Conservation (phyloP, 1,140 invertebrate genomes). For the Nylanderia fulva region DNA sequence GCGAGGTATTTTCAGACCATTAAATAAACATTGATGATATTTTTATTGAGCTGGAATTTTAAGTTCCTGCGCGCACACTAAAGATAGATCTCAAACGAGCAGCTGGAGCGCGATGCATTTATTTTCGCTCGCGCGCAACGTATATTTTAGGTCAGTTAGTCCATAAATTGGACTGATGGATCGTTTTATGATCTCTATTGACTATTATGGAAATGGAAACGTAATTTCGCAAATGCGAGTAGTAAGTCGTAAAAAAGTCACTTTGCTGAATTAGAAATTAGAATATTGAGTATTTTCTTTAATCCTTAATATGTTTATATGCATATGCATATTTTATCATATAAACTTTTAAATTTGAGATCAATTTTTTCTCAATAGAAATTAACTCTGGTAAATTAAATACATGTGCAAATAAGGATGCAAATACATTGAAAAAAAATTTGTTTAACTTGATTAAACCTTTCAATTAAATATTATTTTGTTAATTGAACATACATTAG, state of each 20-base stretch:
- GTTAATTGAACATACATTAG: too few relatives aligned
- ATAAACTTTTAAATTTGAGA: background rate
- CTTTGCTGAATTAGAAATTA: background rate
- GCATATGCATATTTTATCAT: background rate
- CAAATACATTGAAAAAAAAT: too few relatives aligned
- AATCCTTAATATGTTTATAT: background rate
- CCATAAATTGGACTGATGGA: background rate
- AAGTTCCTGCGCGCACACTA: slow-evolving; percentile 12
- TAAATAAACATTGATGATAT: slow-evolving; percentile 43
- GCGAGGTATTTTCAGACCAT: slow-evolving; percentile 22
- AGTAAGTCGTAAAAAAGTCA: background rate
- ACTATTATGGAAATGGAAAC: background rate
- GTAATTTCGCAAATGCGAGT: slow-evolving; percentile 10
- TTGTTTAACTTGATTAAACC: too few relatives aligned
- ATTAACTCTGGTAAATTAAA: background rate
- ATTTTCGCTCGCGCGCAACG: slow-evolving; percentile 33
- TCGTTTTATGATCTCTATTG: background rate
- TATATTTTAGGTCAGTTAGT: slow-evolving; percentile 30
- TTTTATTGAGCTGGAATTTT: slow-evolving; percentile 47
- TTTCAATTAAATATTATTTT: too few relatives aligned
- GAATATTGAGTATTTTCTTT: background rate
- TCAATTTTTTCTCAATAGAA: background rate
- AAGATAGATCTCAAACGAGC: slow-evolving; percentile 51
- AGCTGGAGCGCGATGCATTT: slow-evolving; percentile 27
- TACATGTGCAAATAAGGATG: background rate